phyloP scores from a whole-genome alignment of 2,888 invertebrate genomes.

The Dioctria linearis region DNA sequence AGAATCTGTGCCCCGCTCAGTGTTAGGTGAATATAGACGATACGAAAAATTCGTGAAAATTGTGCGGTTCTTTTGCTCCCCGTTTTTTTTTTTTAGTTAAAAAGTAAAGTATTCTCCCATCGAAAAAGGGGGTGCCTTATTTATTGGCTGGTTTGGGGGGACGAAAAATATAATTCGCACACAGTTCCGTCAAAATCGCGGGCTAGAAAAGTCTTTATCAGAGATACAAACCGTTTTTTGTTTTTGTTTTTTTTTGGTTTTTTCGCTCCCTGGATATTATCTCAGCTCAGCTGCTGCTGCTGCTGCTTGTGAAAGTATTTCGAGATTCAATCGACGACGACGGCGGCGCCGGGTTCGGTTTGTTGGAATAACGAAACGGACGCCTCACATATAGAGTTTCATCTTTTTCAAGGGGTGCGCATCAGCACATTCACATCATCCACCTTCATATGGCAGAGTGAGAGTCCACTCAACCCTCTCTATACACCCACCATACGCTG shows the following conservation, averaged over 20 bases:
- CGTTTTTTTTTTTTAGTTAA: not conserved
- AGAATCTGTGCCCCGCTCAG: conserved; percentile 58
- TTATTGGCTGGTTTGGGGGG: not conserved
- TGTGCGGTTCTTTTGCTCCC: conserved; percentile 15
- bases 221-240: conserved; percentile 32
- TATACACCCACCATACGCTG: not conserved
- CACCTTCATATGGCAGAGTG: not conserved
- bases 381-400: not conserved
- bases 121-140: not conserved
- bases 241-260: not conserved
- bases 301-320: not conserved
- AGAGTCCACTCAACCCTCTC: not conserved
- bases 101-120: not conserved
- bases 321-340: conserved; percentile 4
- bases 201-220: conserved; percentile 37
- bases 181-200: conserved; percentile 48
- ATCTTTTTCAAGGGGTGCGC: conserved; percentile 18
- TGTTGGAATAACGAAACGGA: not conserved
- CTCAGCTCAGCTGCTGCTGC: not conserved
- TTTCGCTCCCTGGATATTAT: conserved; percentile 6
- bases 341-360: not conserved
- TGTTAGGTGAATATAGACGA: not conserved
- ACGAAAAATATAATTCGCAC: not conserved
- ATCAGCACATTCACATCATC: not conserved
- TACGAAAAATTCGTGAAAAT: conserved; percentile 20